Evolutionary conservation across 2,797 vertebrate species (phyloP), one percentile per base, ranked within the genome.

Genomic region (Melanotaenia trifasciata): DNA sequence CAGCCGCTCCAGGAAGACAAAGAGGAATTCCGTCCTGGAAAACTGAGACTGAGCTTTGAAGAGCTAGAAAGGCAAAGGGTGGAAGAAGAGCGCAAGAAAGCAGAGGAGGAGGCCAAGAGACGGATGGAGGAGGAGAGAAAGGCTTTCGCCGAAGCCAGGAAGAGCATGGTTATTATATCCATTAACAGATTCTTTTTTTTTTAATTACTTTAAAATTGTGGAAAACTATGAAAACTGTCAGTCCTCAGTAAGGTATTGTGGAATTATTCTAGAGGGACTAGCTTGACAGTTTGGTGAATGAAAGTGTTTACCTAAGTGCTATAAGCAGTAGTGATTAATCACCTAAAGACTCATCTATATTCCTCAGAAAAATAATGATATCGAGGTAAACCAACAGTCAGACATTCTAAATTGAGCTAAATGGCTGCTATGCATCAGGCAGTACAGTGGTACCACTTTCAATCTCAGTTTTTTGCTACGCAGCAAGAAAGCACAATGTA

Each of bases 91-190:
- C 97, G 96, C 72, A 96, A 94, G 78, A 96, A 93, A 89, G 96
- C 96, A 56, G 98, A 98, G 80, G 96, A 96, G 58, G 98, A 96
- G 77, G 94, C 97, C 65, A 96, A 96, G 79, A 95, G 87, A 83
- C 96, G 98, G 70, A 99, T 98, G 83, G 95, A 96, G 85, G 97
- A 99, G 72, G 98, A 99, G 89, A 98, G 96, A 84, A 95, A 87
- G 89, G 96, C 96, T 62, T 99, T 99, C 69, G 97, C 98, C 11
- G 96, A 99, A 91, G 98, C 98, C 57, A 96, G 98, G 78, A 98
- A 94, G 85, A 98, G 95, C 92, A 98, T 99, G 97, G 98, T 99
- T 81, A 90, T 33, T 85, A 69, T 66, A 6, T 6, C 10, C 3
- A 22, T 13, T n/a, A 16, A 75, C 43, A 1, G n/a, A n/a, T 50